Conservation (phyloP, 2,113 vertebrate species). For the Solea solea region DNA sequence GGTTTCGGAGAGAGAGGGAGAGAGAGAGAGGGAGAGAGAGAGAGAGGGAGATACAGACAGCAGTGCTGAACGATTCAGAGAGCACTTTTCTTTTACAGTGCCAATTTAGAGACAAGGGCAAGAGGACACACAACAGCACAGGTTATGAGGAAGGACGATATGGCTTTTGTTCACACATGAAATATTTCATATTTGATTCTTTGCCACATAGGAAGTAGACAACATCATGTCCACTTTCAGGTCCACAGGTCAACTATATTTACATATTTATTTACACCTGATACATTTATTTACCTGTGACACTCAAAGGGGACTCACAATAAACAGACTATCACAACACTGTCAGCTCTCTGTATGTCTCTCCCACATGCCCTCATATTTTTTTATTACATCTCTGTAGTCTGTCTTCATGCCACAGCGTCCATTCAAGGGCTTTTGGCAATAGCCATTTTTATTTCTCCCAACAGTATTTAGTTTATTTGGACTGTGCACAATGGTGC, state of each 20-base stretch:
- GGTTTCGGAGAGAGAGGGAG: conserved; percentile 8
- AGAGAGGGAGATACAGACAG: conserved; percentile 27
- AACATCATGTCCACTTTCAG: background rate
- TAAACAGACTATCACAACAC: background rate
- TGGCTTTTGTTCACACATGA: conserved; percentile 65
- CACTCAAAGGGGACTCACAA: conserved; percentile 29
- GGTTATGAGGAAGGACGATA: conserved; percentile 51
- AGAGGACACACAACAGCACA: conserved; percentile 38
- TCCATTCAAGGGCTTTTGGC: conserved; percentile 50
- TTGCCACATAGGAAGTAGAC: conserved; percentile 35
- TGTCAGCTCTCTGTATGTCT: background rate
- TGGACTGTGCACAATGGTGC: conserved; percentile 34
- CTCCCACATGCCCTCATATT: conserved; percentile 23
- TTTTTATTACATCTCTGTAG: conserved; percentile 34
- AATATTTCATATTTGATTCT: conserved; percentile 62
- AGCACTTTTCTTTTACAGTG: conserved; percentile 59
- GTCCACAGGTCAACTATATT: conserved; percentile 37
- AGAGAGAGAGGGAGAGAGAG: conserved; percentile 19
- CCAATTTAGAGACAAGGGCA: conserved; percentile 22
- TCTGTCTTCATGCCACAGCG: conserved; percentile 46
- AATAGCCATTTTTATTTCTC: conserved; percentile 29
- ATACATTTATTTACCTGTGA: conserved; percentile 26
- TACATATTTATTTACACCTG: conserved; percentile 55
- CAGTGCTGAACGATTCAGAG: conserved; percentile 33
- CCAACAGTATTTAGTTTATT: conserved; percentile 25